Percentiles rank a stretch among this genome's conserved stretches.
These are phyloP conservation scores for Sylvilagus bachmani DNA, from an alignment of 2,113 vertebrate genomes.

Conservation along the genomic window DNA sequence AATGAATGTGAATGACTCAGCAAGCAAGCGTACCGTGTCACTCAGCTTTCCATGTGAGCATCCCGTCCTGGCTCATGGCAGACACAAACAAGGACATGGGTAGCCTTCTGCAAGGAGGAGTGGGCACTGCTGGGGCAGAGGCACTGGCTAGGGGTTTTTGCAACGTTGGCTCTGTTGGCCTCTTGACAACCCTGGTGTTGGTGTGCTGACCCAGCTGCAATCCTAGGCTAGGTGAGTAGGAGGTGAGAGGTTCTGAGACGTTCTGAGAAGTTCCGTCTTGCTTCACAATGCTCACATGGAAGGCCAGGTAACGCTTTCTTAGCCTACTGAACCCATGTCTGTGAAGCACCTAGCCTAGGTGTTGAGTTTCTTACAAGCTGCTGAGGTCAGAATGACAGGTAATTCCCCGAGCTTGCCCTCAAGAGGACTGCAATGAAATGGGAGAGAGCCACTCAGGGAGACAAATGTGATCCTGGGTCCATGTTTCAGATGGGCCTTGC, in stretches of 20 bases:
- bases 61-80: accelerated
- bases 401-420: too few relatives aligned
- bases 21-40: too few relatives aligned
- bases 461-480: accelerated
- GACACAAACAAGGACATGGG: neutral
- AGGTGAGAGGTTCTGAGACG: neutral
- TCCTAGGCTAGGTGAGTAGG: accelerated
- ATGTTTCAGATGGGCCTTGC: accelerated
- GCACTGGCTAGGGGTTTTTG: too few relatives aligned
- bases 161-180: accelerated
- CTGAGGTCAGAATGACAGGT: neutral
- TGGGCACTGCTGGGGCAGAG: neutral
- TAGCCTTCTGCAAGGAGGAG: neutral
- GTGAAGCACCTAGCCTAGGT: neutral
- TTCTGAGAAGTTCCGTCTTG: neutral
- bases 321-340: neutral
- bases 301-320: neutral
- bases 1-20: too few relatives aligned
- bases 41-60: too few relatives aligned
- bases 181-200: neutral
- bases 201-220: neutral
- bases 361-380: neutral
- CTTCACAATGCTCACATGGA: neutral
- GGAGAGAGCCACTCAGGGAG: neutral
- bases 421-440: neutral